Base-by-base conservation (phyloP, 2,888 invertebrate genomes). In the Limnephilus marmoratus region DNA sequence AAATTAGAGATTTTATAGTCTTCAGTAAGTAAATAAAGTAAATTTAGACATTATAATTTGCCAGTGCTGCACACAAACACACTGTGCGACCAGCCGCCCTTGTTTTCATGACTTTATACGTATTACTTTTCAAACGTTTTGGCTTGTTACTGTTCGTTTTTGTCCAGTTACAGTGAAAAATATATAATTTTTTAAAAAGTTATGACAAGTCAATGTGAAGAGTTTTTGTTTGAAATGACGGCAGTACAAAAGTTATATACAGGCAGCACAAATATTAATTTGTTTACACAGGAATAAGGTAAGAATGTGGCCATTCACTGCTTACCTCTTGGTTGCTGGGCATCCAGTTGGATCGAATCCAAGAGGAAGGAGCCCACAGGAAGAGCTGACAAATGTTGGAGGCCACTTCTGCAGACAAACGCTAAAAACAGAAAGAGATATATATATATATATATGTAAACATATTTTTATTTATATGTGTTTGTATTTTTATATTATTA, bases 341-440 rank as follows among this genome's bases (percentile, higher is more conserved):
- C 94, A 96, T 94, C 94, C 96, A 96, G 13, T 95, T 95, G 3
- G 94, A 94, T 93, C 96, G 96, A 0, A 97, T 94, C 98, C 98
- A 98, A 18, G 96, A 94, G 91, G 97, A 97, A 0, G 98, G 98
- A 7, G 97, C 98, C 98, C 98, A 98, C 80, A 98, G 95, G 94
- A 97, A 97, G 93, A 98, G 94, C 94, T 98, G 98, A 94, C 97
- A 97, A 88, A 98, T 96, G 94, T 97, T 98, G 0, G 98, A 97
- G n/a, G 98, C 98, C 93, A 97, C 96, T 94, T 97, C 97, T 4
- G 93, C 49, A 29, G 85, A 90, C 13, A 94, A 81, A 18, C 95
- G 95, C 95, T 95, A 92, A 34, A 94, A 29, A 82, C 4, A 82
- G n/a, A 68, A 24, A 68, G 68, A 24, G 24, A 24, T 0, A 37